phyloP scores from a whole-genome alignment of 2,113 vertebrate genomes.

The Rhinopomastus cyanomelas region DNA sequence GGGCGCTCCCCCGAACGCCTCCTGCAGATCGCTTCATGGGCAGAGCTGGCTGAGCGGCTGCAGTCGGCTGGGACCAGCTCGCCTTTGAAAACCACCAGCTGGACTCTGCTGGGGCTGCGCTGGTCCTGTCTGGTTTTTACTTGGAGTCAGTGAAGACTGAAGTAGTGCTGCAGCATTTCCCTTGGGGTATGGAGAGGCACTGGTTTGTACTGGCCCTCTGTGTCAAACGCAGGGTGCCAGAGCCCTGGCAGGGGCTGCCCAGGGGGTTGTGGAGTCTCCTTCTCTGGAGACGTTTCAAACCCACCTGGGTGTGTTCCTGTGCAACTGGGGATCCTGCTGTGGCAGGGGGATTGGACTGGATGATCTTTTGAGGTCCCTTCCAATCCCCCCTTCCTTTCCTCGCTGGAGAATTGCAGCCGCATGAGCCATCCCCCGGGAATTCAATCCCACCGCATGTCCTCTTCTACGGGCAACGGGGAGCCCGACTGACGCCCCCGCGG shows the following conservation, averaged over 20 bases:
- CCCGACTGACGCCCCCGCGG: background rate
- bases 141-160: slow-evolving; percentile 14
- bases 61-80: background rate
- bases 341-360: too few species aligned
- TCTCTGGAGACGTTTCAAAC: too few species aligned
- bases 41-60: background rate
- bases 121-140: background rate
- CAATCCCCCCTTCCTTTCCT: background rate
- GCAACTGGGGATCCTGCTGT: too few species aligned
- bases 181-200: background rate
- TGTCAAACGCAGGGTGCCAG: background rate
- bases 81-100: background rate
- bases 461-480: background rate
- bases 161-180: background rate
- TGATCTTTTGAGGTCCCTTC: too few species aligned
- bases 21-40: background rate
- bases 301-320: too few species aligned
- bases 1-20: too few species aligned
- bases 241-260: too few species aligned
- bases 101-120: rapidly evolving
- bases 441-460: background rate
- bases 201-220: background rate
- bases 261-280: too few species aligned
- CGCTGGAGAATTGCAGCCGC: background rate
- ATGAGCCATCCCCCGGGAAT: background rate